Percentiles rank a stretch among this genome's conserved stretches.
phyloP scores from a whole-genome alignment of 1,140 invertebrate genomes.

The Triops longicaudatus region DNA sequence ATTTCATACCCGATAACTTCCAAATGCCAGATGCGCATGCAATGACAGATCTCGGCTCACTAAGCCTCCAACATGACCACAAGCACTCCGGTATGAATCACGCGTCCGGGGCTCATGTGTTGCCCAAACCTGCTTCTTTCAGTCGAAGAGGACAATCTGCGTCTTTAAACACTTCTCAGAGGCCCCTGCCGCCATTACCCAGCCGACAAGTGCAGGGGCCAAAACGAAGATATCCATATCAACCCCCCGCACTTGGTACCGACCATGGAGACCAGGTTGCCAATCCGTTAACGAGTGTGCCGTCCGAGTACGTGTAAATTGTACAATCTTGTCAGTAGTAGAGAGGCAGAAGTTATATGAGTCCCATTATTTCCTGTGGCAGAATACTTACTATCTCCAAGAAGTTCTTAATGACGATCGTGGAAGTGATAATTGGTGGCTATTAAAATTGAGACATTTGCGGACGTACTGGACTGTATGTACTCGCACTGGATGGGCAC shows the following conservation, averaged over 20 bases:
- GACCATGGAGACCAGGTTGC: neutral
- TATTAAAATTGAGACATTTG: neutral
- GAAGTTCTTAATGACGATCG: neutral
- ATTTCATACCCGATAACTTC: constrained; percentile 30
- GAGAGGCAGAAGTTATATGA: no score
- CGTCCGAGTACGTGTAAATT: constrained; percentile 29
- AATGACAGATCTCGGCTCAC: constrained; percentile 12
- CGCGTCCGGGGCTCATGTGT: neutral
- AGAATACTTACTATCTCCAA: no score
- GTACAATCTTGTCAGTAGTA: no score
- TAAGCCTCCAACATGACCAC: neutral
- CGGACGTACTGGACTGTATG: neutral
- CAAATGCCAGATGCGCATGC: constrained; percentile 23
- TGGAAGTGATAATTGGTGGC: neutral
- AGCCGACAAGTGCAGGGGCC: constrained; percentile 32
- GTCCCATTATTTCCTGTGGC: no score
- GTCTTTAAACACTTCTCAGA: constrained; percentile 19
- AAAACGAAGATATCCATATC: constrained; percentile 31
- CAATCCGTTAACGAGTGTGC: constrained; percentile 19
- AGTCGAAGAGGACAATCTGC: constrained; percentile 21
- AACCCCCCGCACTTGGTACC: constrained; percentile 28
- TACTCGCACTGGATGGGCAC: neutral
- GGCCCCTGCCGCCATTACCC: constrained; percentile 34
- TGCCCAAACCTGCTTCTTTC: neutral
- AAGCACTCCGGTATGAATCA: neutral